These are phyloP conservation scores for Drosophila santomea DNA, from an alignment of 1,140 invertebrate genomes.

Conservation along the genomic window DNA sequence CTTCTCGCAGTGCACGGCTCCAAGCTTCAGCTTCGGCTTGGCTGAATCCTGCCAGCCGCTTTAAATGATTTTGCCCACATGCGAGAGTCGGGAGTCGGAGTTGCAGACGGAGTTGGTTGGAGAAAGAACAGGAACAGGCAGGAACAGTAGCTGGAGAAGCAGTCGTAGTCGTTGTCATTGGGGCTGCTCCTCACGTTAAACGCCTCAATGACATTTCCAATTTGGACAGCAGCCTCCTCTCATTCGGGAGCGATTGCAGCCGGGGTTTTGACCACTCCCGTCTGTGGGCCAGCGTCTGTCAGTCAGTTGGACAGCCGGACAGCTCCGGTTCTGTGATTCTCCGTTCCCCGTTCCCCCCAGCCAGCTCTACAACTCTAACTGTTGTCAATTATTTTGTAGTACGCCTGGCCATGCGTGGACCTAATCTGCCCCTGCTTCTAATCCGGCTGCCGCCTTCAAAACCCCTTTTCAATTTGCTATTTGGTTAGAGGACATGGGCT, in stretches of 20 bases:
- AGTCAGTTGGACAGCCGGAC: slow-evolving; percentile 51
- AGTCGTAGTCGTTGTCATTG: slow-evolving; percentile 36
- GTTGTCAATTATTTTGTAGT: slow-evolving; percentile 77
- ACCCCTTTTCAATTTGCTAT: slow-evolving; percentile 73
- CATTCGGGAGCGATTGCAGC: slow-evolving; percentile 33
- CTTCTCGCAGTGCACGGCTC: slow-evolving; percentile 25
- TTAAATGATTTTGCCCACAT: slow-evolving; percentile 46
- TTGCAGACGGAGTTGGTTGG: slow-evolving; percentile 11
- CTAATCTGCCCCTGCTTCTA: slow-evolving; percentile 6
- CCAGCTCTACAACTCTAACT: slow-evolving; percentile 13
- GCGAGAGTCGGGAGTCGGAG: slow-evolving; percentile 14
- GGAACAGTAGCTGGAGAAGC: background rate
- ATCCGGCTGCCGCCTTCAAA: slow-evolving; percentile 2
- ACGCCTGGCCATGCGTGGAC: slow-evolving; percentile 56
- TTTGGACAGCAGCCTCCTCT: slow-evolving; percentile 60
- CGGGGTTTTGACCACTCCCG: slow-evolving; percentile 65
- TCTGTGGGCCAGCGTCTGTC: slow-evolving; percentile 62
- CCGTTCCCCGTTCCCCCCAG: background rate
- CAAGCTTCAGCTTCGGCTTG: slow-evolving; percentile 47
- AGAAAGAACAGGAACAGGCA: background rate
- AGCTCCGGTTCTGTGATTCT: background rate
- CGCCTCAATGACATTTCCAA: slow-evolving; percentile 83
- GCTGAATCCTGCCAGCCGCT: slow-evolving; percentile 28
- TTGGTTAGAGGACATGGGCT: slow-evolving; percentile 63
- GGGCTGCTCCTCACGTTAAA: slow-evolving; percentile 72